Evolutionary conservation across 2,888 invertebrate species (phyloP).

Genomic region (Phengaris arion): DNA sequence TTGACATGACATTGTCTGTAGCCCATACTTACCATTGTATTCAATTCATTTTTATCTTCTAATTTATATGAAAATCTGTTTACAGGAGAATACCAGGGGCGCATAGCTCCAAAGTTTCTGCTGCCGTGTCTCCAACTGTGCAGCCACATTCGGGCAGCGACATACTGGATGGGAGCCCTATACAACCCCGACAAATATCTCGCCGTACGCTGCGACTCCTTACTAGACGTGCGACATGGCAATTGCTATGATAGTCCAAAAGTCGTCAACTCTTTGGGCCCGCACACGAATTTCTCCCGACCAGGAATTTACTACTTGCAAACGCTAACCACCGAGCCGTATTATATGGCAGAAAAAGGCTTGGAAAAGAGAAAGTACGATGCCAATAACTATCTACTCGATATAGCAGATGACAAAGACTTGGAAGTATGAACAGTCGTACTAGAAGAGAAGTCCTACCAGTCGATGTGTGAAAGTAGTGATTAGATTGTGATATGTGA

Average conservation of each 20-base stretch:
- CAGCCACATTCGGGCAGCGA: conserved; percentile 61
- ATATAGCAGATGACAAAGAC: conserved; percentile 56
- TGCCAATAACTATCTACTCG: conserved; percentile 54
- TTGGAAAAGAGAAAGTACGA: conserved; percentile 50
- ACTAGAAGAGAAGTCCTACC: no score
- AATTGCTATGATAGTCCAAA: conserved; percentile 52
- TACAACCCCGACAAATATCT: conserved; percentile 56
- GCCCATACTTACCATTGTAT: no score
- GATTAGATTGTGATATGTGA: neutral
- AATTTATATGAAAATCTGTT: conserved; percentile 18
- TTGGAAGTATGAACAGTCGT: conserved; percentile 44
- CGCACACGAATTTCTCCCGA: conserved; percentile 58
- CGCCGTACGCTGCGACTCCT: conserved; percentile 55
- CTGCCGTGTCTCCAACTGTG: conserved; percentile 65
- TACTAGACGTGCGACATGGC: conserved; percentile 54
- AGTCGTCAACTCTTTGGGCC: conserved; percentile 56
- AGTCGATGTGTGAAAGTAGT: neutral
- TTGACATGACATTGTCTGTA: no score
- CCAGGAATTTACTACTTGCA: conserved; percentile 66
- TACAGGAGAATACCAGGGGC: conserved; percentile 66
- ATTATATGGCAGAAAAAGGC: conserved; percentile 55
- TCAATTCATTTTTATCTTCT: no score
- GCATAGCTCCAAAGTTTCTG: conserved; percentile 54
- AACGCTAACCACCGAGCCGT: conserved; percentile 53
- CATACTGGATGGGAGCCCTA: conserved; percentile 57